Percentiles rank a stretch among this genome's conserved stretches.
phyloP scores from a whole-genome alignment of 2,797 vertebrate genomes.

The Dicrostonyx torquatus region DNA sequence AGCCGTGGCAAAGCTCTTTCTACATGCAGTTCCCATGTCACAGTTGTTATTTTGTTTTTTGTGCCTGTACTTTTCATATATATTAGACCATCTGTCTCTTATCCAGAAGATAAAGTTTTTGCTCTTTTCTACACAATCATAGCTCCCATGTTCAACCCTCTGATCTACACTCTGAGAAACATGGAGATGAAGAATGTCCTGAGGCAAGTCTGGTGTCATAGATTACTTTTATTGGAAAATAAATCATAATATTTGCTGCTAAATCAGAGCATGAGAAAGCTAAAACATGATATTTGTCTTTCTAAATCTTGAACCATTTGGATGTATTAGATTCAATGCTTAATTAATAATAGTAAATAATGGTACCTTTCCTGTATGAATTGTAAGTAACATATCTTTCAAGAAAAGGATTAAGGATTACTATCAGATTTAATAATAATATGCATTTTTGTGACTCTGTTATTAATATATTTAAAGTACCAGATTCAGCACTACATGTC shows the following conservation, averaged over 20 bases:
- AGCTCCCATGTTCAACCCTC: slow-evolving; percentile 49
- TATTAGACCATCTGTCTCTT: background rate
- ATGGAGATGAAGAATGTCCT: slow-evolving; percentile 34
- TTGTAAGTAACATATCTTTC: background rate
- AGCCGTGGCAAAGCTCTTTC: slow-evolving; percentile 46
- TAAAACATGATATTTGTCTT: background rate
- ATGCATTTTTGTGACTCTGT: background rate
- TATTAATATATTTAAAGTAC: background rate
- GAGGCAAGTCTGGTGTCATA: slow-evolving; percentile 28
- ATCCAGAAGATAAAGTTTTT: slow-evolving; percentile 64
- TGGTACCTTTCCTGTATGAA: background rate
- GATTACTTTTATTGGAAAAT: background rate
- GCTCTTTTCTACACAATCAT: slow-evolving; percentile 59
- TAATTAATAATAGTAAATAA: background rate
- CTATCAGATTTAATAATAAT: background rate
- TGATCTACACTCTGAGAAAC: slow-evolving; percentile 49
- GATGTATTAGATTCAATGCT: background rate
- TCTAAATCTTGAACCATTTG: background rate
- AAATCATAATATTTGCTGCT: background rate
- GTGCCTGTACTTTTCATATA: slow-evolving; percentile 51
- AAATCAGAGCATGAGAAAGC: background rate
- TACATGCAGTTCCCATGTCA: slow-evolving; percentile 53
- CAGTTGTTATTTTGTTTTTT: slow-evolving; percentile 9
- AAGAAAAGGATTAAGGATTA: background rate
- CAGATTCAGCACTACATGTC: background rate